Evolutionary conservation across 2,113 vertebrate genomes (phyloP).

Genomic region (Colaptes auratus): DNA sequence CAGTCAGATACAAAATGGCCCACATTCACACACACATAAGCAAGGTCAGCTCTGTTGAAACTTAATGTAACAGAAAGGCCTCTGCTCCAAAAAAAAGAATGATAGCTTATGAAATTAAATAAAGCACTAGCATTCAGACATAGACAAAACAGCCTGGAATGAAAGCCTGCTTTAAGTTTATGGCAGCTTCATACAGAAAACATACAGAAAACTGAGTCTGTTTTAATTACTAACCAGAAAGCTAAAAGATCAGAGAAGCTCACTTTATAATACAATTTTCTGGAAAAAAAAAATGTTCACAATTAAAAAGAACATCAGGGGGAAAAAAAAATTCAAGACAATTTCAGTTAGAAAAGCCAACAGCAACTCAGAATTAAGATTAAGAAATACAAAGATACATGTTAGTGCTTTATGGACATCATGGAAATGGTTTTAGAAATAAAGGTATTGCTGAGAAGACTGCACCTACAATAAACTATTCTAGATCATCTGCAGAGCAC

Average conservation of each 20-base stretch:
- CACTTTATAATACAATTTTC: background rate
- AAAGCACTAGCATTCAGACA: background rate
- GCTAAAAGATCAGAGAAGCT: background rate
- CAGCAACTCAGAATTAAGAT: background rate
- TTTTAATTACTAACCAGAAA: background rate
- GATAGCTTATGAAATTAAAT: background rate
- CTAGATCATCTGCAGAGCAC: background rate
- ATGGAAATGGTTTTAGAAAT: slow-evolving; percentile 29
- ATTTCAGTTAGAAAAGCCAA: background rate
- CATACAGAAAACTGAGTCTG: background rate
- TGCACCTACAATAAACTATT: slow-evolving; percentile 27
- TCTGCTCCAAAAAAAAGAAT: background rate
- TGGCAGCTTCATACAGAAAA: background rate
- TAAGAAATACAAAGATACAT: background rate
- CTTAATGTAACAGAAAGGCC: background rate
- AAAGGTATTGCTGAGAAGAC: background rate
- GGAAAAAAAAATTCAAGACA: background rate
- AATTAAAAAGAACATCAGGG: background rate
- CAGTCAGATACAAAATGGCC: background rate
- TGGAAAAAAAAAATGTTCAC: background rate
- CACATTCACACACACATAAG: background rate
- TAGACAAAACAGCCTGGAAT: background rate
- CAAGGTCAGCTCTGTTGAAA: background rate
- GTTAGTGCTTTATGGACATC: slow-evolving; percentile 14
- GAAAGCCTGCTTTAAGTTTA: background rate